phyloP scores from a whole-genome alignment of 2,113 vertebrate genomes.

The Cervus canadensis region DNA sequence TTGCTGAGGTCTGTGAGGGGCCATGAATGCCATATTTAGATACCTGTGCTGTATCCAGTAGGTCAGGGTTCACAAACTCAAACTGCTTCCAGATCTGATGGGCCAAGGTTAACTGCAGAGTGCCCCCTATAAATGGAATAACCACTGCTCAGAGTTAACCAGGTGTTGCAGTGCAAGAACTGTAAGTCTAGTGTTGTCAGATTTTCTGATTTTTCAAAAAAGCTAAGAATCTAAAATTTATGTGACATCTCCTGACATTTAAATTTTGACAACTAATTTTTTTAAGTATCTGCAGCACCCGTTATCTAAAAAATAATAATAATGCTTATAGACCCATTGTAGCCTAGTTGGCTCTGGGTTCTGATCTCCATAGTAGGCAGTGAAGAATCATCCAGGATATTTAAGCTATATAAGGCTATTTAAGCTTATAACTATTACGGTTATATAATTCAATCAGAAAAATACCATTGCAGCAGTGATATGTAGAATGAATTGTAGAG shows the following conservation, averaged over 20 bases:
- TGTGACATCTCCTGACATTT: not conserved
- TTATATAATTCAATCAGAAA: not conserved
- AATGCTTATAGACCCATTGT: not conserved
- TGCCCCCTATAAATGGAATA: not conserved
- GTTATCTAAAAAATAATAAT: not conserved
- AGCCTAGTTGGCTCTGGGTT: not conserved
- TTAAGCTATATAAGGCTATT: not conserved
- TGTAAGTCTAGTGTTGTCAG: not conserved
- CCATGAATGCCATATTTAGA: not conserved
- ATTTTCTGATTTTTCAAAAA: not conserved
- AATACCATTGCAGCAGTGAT: not conserved
- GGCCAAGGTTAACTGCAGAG: not conserved
- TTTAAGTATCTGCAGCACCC: not conserved
- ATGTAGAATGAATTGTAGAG: not conserved
- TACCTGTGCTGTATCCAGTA: not conserved
- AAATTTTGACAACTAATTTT: constrained; percentile 28
- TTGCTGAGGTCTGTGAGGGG: not conserved
- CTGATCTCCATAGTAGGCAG: not conserved
- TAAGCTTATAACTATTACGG: not conserved
- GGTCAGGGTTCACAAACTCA: not conserved
- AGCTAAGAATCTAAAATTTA: not conserved
- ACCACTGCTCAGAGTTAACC: not conserved
- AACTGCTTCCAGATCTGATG: not conserved
- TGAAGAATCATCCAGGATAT: not conserved
- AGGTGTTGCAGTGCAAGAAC: not conserved